Conservation (phyloP, 2,113 vertebrate genomes). For the Sapayoa aenigma region DNA sequence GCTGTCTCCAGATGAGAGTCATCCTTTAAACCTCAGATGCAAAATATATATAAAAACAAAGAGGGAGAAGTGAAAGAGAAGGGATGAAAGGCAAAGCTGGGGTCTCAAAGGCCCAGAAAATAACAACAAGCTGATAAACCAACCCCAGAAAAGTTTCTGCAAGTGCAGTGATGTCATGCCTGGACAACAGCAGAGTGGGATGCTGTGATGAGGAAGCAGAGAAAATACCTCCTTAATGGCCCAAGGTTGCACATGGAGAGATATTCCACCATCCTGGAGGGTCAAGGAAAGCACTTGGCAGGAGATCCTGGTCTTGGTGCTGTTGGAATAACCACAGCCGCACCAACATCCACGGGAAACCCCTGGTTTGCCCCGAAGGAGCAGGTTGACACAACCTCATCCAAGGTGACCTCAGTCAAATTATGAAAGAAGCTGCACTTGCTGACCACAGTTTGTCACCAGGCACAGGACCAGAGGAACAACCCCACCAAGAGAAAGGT, state of each 20-base stretch:
- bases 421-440: background rate
- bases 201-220: background rate
- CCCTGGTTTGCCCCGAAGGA: background rate
- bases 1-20: background rate
- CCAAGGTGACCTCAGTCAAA: background rate
- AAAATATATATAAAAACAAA: background rate
- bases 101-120: background rate
- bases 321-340: background rate
- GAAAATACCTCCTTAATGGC: background rate
- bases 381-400: accelerated
- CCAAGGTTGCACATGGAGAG: background rate
- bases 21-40: background rate
- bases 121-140: background rate
- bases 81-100: background rate
- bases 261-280: background rate
- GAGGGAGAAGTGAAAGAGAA: background rate
- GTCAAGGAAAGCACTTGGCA: background rate
- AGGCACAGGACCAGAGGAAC: background rate
- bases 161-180: background rate
- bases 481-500: background rate
- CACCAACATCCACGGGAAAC: accelerated
- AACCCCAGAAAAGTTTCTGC: background rate
- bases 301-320: background rate
- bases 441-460: background rate
- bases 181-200: background rate